Conservation (phyloP, 2,797 vertebrate species). For the Propithecus deckenii region DNA sequence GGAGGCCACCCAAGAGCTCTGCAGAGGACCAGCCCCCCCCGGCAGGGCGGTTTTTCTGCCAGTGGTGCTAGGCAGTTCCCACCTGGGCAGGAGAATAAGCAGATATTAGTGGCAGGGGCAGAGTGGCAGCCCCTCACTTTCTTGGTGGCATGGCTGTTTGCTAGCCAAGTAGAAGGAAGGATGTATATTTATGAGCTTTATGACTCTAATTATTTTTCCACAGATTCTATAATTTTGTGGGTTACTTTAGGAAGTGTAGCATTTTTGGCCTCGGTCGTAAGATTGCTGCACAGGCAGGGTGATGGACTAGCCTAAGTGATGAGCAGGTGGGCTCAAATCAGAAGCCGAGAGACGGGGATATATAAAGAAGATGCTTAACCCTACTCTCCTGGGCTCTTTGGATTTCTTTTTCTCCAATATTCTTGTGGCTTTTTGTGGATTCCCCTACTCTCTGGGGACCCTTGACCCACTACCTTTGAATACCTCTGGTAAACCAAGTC, state of each 20-base stretch:
- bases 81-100: neutral
- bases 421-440: neutral
- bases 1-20: neutral
- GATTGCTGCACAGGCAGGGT: neutral
- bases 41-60: neutral
- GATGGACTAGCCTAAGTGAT: neutral
- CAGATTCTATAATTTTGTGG: constrained; percentile 49
- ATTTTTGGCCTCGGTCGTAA: neutral
- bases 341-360: neutral
- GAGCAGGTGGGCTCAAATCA: neutral
- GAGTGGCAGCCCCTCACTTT: neutral
- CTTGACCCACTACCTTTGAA: neutral
- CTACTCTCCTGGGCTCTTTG: neutral
- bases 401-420: neutral
- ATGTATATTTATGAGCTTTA: constrained; percentile 44
- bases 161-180: constrained; percentile 45
- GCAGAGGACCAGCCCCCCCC: neutral
- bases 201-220: constrained; percentile 26
- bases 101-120: neutral
- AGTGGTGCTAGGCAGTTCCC: neutral
- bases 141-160: neutral
- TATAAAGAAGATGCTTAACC: rapidly evolving
- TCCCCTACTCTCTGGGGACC: neutral
- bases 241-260: constrained; percentile 28
- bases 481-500: neutral